A percentile compares a stretch with the other conserved stretches of the same genome.
Evolutionary conservation across 1,140 invertebrate genomes (phyloP).

Genomic region (Drosophila kurseongensis): DNA sequence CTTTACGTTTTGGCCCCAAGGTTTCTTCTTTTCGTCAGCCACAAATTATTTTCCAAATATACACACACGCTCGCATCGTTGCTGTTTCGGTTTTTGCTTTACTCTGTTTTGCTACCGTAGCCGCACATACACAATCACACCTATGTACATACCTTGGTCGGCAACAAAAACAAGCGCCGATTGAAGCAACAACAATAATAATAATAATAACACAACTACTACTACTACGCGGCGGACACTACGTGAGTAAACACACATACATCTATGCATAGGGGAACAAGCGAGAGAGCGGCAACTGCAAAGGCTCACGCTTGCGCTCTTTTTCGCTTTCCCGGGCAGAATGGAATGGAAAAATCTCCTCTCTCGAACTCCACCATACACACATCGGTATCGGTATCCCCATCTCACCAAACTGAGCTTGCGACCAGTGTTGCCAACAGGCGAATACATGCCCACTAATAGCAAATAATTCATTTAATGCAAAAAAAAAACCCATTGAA

Average conservation of each 20-base stretch:
- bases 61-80: constrained; percentile 35
- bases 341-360: constrained; percentile 41
- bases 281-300: constrained; percentile 28
- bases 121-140: constrained; percentile 41
- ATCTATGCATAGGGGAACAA: not conserved
- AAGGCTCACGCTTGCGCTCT: constrained; percentile 40
- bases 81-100: constrained; percentile 78
- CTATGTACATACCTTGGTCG: constrained; percentile 46
- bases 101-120: constrained; percentile 77
- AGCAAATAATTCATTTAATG: constrained; percentile 20
- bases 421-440: constrained; percentile 32
- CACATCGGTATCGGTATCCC: not conserved
- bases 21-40: constrained; percentile 67
- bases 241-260: constrained; percentile 69
- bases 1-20: constrained; percentile 52
- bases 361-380: constrained; percentile 26
- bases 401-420: constrained; percentile 32
- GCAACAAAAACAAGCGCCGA: constrained; percentile 72
- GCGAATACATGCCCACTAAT: constrained; percentile 19
- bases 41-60: constrained; percentile 68
- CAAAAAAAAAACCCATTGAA: not conserved
- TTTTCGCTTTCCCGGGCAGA: constrained; percentile 34
- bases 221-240: constrained; percentile 60
- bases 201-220: constrained; percentile 78
- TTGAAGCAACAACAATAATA: constrained; percentile 67